Percentiles rank a stretch among this genome's conserved stretches.
Evolutionary conservation across 2,797 vertebrate species (phyloP).

Genomic region (Mormyrops boulengeri): DNA sequence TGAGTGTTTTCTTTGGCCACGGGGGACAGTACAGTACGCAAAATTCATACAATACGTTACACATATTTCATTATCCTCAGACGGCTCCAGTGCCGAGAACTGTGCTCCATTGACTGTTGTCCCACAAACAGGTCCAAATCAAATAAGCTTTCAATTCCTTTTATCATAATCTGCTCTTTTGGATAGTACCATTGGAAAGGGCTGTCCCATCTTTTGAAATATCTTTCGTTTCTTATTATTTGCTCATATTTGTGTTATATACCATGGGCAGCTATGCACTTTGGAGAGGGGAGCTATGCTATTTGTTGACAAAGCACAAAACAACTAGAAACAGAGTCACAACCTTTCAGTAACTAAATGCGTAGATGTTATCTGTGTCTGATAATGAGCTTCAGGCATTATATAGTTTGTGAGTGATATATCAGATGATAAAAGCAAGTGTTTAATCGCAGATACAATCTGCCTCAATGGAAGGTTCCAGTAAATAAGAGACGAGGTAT

Average conservation of each 20-base stretch:
- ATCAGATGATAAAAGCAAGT: not conserved
- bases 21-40: not conserved
- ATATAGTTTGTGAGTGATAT: not conserved
- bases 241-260: not conserved
- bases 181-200: not conserved
- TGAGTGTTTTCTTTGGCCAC: not conserved
- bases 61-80: not conserved
- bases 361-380: not conserved
- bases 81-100: not conserved
- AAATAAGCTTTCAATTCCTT: not conserved
- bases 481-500: not conserved
- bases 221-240: not conserved
- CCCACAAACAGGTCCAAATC: not conserved
- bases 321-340: not conserved
- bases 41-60: not conserved
- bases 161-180: not conserved
- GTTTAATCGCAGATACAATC: not conserved
- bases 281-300: not conserved
- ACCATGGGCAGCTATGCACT: not conserved
- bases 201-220: not conserved
- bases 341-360: not conserved
- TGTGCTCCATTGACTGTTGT: not conserved
- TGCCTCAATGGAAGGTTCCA: not conserved
- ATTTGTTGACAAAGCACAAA: not conserved
- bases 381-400: not conserved